A percentile compares a stretch with the other conserved stretches of the same genome.
Evolutionary conservation across 1,140 invertebrate genomes (phyloP).

Genomic region (Muscidifurax raptorellus): DNA sequence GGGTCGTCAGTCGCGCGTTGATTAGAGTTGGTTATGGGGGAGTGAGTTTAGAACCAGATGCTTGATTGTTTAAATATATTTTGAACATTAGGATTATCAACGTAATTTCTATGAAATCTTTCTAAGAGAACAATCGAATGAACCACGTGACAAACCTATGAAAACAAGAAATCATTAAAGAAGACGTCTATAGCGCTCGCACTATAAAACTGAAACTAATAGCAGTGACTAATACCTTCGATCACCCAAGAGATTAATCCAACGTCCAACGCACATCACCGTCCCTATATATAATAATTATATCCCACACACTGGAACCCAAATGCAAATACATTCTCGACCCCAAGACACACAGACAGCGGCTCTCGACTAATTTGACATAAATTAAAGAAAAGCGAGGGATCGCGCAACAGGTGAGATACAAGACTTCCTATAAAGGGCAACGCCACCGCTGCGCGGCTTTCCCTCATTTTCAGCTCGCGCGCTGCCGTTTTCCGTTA

Average conservation of each 20-base stretch:
- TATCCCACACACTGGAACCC: neutral
- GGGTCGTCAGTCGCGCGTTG: no score
- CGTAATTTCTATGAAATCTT: no score
- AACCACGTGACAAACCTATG: no score
- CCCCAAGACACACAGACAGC: neutral
- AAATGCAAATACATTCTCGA: conserved; percentile 8
- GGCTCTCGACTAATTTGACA: conserved; percentile 15
- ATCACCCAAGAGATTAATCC: neutral
- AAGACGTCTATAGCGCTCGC: no score
- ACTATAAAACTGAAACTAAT: no score
- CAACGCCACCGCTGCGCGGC: neutral
- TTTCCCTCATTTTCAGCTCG: neutral
- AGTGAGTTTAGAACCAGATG: neutral
- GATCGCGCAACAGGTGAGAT: conserved; percentile 32
- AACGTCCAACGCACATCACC: no score
- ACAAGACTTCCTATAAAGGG: neutral
- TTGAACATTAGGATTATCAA: no score
- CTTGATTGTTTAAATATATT: no score
- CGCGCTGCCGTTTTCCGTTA: conserved; percentile 39
- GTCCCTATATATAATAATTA: no score
- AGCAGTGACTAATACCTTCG: no score
- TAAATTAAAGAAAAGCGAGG: conserved; percentile 31
- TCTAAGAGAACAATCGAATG: no score
- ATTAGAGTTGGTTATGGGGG: neutral
- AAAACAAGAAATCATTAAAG: no score